Conservation (phyloP, 2,888 invertebrate genomes). For the Bombylius discolor region DNA sequence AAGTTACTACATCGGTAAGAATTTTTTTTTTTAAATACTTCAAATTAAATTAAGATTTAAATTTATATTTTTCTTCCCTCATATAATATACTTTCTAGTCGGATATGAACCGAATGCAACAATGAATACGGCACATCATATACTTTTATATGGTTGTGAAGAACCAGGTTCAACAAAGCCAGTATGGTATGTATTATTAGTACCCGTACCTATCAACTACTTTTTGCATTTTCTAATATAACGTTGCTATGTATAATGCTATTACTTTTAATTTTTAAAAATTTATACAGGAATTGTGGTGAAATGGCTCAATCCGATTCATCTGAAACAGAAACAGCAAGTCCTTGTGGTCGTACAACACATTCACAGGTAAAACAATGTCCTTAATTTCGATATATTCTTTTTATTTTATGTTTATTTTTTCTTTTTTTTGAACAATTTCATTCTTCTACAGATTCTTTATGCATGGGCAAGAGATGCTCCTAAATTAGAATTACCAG, state of each 20-base stretch:
- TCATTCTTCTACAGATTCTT: conserved; percentile 48
- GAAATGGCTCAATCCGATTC: conserved; percentile 62
- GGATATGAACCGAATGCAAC: conserved; percentile 87
- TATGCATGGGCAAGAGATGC: conserved; percentile 95
- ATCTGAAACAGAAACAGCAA: conserved; percentile 42
- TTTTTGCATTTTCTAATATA: not conserved
- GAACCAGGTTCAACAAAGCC: conserved; percentile 39
- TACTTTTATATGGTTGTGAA: conserved; percentile 81
- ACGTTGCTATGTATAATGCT: not conserved
- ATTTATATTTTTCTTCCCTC: not conserved
- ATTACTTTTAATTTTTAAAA: too few relatives aligned
- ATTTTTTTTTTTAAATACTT: not conserved
- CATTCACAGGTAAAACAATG: conserved; percentile 37
- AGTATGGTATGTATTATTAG: conserved; percentile 51
- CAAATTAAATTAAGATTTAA: too few relatives aligned
- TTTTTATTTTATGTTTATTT: too few relatives aligned
- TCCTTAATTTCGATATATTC: too few relatives aligned
- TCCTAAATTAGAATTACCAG: conserved; percentile 63
- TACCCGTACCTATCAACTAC: not conserved
- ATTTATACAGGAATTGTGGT: conserved; percentile 68
- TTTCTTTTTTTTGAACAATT: too few relatives aligned
- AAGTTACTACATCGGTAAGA: conserved; percentile 70
- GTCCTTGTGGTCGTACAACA: conserved; percentile 63
- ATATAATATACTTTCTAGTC: conserved; percentile 40
- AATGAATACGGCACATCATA: conserved; percentile 85